Conservation (phyloP, 2,888 invertebrate species). For the Parnassius glacialis region DNA sequence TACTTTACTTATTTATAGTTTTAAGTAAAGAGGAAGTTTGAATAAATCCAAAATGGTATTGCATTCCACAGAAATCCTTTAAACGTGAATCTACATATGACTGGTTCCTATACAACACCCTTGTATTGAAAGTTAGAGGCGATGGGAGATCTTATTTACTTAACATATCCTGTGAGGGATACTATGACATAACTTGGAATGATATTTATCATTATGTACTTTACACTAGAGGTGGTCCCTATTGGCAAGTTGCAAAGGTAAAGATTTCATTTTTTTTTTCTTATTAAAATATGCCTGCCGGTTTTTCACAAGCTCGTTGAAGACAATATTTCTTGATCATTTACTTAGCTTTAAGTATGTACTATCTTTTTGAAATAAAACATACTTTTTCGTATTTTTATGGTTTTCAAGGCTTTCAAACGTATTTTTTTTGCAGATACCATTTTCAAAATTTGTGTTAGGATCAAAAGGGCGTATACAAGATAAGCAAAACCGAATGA, state of each 20-base stretch:
- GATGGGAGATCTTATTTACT: conserved; percentile 96
- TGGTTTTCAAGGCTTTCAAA: neutral
- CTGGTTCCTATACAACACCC: conserved; percentile 89
- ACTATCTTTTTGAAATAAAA: conserved; percentile 13
- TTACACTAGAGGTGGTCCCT: conserved; percentile 97
- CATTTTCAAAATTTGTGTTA: conserved; percentile 95
- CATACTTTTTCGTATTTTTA: neutral
- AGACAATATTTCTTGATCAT: too few relatives aligned
- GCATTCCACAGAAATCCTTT: conserved; percentile 87
- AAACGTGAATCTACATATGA: conserved; percentile 85
- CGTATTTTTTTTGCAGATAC: conserved; percentile 84
- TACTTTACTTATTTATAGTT: too few relatives aligned
- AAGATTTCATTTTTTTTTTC: too few relatives aligned
- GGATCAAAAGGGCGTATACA: conserved; percentile 92
- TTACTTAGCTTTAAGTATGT: too few relatives aligned
- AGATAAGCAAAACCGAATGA: conserved; percentile 86
- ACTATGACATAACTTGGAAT: conserved; percentile 93
- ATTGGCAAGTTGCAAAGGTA: conserved; percentile 96
- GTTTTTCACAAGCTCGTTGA: too few relatives aligned
- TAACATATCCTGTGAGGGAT: conserved; percentile 87
- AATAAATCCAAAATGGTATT: neutral
- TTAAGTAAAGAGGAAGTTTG: too few relatives aligned
- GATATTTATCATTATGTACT: conserved; percentile 92
- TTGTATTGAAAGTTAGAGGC: conserved; percentile 90
- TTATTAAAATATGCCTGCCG: too few relatives aligned